Base-by-base conservation (phyloP, 2,797 vertebrate genomes). In the Chaetophractus vellerosus region DNA sequence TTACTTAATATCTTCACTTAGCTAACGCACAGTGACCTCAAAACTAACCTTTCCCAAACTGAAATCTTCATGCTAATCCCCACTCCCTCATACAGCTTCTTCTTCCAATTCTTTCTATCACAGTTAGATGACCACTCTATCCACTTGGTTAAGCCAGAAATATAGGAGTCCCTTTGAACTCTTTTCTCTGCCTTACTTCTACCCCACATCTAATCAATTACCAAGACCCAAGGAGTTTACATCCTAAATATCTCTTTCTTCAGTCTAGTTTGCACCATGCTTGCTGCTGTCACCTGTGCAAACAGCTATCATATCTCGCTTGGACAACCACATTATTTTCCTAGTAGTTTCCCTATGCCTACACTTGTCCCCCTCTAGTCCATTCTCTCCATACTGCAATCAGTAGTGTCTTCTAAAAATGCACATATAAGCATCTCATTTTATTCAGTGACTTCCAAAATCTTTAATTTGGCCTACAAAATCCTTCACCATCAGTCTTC, bases 281-380 rank as follows among this genome's bases (percentile, higher is more conserved):
- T 31, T 15, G 16, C 31, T 36, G 24, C 18, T 3, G 48, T 4
- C 41, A 11, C 71, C 21, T 3, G 68, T 18, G 41, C 52, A 55
- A 45, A 45, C 12, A 31, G 10, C 41, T 33, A n/a, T 24, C 31
- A 3, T 26, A 21, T 45, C 28, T 81, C 31, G 8, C n/a, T 6
- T 69, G n/a, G 19, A 66, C 36, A 36, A 15, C 2, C 0, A 9
- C 9, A 9, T 57, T 41, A 5, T 71, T 72, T 63, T 31, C 41
- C n/a, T 59, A 19, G 16, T 33, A 71, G 1, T 24, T 36, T 94
- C 15, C 19, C 23, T 33, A 5, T 10, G 45, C 21, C 57, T 63
- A 16, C 18, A 0, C 59, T 21, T 45, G 6, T 12, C 15, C 6
- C 2, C 33, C 28, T 6, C 9, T 9, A 16, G 2, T 36, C 26